Conservation (phyloP, 2,888 invertebrate species). For the Autographa gamma region DNA sequence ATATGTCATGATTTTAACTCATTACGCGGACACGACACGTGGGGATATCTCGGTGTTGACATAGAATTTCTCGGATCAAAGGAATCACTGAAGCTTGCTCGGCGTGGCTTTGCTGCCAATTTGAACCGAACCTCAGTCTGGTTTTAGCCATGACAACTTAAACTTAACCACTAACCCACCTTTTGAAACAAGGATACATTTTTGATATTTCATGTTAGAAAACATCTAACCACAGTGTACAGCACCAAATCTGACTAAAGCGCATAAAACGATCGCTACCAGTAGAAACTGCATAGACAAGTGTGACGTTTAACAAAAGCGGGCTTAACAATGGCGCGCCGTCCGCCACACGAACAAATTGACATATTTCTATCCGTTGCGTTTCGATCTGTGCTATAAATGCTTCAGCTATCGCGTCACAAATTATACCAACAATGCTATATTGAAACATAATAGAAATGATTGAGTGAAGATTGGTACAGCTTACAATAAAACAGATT, state of each 20-base stretch:
- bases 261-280: conserved; percentile 7
- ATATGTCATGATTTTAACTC: too few species aligned
- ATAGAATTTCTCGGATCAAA: too few species aligned
- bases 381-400: conserved; percentile 29
- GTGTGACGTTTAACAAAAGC: conserved; percentile 53
- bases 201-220: not conserved
- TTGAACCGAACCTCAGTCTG: too few species aligned
- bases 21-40: too few species aligned
- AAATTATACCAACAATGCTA: not conserved
- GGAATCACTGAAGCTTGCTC: too few species aligned
- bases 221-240: not conserved
- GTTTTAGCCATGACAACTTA: too few species aligned
- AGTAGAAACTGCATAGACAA: conserved; percentile 24
- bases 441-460: not conserved
- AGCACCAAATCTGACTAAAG: conserved; percentile 9
- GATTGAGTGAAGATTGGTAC: not conserved
- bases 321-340: conserved; percentile 34
- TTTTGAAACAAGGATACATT: too few species aligned
- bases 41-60: too few species aligned
- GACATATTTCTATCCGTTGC: conserved; percentile 54
- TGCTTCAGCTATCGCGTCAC: not conserved
- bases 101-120: too few species aligned
- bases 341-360: conserved; percentile 47
- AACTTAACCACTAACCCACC: too few species aligned
- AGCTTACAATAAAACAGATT: too few species aligned